phyloP scores from a whole-genome alignment of 1,140 invertebrate species.

The Octopus bimaculoides region DNA sequence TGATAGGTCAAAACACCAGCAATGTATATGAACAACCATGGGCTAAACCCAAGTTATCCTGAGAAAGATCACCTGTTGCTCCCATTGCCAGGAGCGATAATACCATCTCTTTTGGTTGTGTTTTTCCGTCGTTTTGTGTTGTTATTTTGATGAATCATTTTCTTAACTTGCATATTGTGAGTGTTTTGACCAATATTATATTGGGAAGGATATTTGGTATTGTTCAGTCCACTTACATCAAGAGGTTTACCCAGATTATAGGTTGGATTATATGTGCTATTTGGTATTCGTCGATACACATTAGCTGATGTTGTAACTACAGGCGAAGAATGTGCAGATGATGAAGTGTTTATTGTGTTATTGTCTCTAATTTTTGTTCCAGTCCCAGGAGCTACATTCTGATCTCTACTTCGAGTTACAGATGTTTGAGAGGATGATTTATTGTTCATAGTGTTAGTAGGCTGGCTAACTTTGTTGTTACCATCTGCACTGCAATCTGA shows the following conservation, averaged over 20 bases:
- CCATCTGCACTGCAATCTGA: slow-evolving; percentile 17
- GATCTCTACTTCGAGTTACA: slow-evolving; percentile 25
- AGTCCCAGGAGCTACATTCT: slow-evolving; percentile 20
- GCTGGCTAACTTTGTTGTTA: background rate
- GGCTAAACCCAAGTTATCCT: background rate
- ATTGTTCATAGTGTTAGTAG: slow-evolving; percentile 8
- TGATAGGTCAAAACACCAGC: no score
- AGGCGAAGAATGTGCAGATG: no score
- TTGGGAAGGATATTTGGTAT: no score
- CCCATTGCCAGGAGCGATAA: slow-evolving; percentile 5
- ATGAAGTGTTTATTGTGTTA: slow-evolving; percentile 24
- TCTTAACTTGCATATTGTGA: background rate
- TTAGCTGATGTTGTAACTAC: no score
- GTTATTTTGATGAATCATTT: background rate
- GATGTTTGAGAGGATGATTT: slow-evolving; percentile 14
- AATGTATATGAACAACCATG: background rate
- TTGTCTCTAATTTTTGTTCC: slow-evolving; percentile 32
- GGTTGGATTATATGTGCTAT: no score
- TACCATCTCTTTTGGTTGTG: slow-evolving; percentile 1
- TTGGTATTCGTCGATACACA: no score
- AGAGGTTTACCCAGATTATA: no score
- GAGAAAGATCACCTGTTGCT: slow-evolving; percentile 15
- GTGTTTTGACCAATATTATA: no score
- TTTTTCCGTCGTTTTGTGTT: slow-evolving; percentile 14
- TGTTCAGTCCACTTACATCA: no score